Conservation (phyloP, 2,888 invertebrate species). For the Ditula angustiorana region DNA sequence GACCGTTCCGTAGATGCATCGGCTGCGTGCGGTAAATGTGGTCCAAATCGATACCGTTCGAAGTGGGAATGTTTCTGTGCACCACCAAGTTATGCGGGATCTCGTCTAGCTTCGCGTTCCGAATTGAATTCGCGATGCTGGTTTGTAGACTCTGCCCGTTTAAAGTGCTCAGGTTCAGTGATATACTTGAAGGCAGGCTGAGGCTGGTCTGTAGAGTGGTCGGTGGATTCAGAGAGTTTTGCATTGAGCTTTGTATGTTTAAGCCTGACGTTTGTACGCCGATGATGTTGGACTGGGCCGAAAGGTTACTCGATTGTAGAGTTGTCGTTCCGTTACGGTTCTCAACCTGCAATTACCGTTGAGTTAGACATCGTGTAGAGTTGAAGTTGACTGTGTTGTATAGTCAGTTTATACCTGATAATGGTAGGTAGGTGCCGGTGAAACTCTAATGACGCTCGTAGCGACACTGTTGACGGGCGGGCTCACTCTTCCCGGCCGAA, state of each 20-base stretch:
- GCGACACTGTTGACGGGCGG: conserved; percentile 84
- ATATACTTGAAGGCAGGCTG: conserved; percentile 66
- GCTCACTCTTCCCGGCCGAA: conserved; percentile 86
- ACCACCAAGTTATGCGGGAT: conserved; percentile 74
- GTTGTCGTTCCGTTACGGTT: conserved; percentile 72
- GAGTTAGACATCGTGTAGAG: neutral
- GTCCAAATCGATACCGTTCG: conserved; percentile 77
- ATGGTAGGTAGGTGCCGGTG: conserved; percentile 88
- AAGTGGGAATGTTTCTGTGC: conserved; percentile 61
- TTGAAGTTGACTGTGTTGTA: neutral
- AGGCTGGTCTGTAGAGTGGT: conserved; percentile 63
- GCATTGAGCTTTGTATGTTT: conserved; percentile 58
- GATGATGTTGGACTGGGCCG: conserved; percentile 62
- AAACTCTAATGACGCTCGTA: conserved; percentile 94
- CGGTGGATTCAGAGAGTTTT: conserved; percentile 58
- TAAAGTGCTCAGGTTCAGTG: conserved; percentile 65
- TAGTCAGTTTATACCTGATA: conserved; percentile 67
- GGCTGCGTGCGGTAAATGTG: conserved; percentile 59
- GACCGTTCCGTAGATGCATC: conserved; percentile 68
- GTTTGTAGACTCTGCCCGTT: conserved; percentile 58
- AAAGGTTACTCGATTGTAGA: conserved; percentile 59
- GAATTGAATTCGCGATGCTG: conserved; percentile 64
- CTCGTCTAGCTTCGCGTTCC: conserved; percentile 62
- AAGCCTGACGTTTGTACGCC: conserved; percentile 66
- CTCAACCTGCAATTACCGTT: conserved; percentile 62